These are phyloP conservation scores for Oncopodura yosiiana DNA, from an alignment of 1,140 invertebrate genomes.

Conservation along the genomic window DNA sequence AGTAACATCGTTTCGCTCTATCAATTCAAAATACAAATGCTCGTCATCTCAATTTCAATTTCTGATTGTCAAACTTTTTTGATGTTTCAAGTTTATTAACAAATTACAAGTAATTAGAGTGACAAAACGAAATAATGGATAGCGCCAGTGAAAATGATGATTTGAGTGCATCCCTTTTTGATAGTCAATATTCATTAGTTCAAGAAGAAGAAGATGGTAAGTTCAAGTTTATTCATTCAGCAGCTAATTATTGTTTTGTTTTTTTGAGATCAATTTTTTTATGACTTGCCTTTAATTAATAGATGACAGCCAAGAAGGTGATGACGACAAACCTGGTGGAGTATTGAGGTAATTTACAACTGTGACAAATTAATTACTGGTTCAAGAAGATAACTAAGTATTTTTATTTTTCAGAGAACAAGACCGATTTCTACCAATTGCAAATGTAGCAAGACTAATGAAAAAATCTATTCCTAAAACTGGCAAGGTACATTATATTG, in stretches of 20 bases:
- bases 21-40: too few species aligned
- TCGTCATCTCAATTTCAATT: too few species aligned
- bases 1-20: too few species aligned
- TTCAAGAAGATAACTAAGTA: conserved; percentile 38
- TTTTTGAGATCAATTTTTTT: too few species aligned
- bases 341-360: conserved; percentile 13
- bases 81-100: too few species aligned
- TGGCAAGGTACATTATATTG: conserved; percentile 62
- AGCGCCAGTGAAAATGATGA: conserved; percentile 32
- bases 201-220: conserved; percentile 20
- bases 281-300: too few species aligned
- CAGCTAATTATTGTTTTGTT: too few species aligned
- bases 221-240: not conserved
- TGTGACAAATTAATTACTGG: not conserved
- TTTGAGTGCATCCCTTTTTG: conserved; percentile 15
- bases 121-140: conserved; percentile 18
- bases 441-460: conserved; percentile 99
- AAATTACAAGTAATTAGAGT: too few species aligned
- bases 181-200: conserved; percentile 13
- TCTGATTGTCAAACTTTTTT: too few species aligned
- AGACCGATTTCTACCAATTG: conserved; percentile 93
- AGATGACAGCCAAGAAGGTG: too few species aligned
- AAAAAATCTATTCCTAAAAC: conserved; percentile 91
- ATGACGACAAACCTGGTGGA: conserved; percentile 17
- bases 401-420: conserved; percentile 61